These are phyloP conservation scores for Danio rerio DNA, from an alignment of 2,113 vertebrate genomes.

Conservation along the genomic window DNA sequence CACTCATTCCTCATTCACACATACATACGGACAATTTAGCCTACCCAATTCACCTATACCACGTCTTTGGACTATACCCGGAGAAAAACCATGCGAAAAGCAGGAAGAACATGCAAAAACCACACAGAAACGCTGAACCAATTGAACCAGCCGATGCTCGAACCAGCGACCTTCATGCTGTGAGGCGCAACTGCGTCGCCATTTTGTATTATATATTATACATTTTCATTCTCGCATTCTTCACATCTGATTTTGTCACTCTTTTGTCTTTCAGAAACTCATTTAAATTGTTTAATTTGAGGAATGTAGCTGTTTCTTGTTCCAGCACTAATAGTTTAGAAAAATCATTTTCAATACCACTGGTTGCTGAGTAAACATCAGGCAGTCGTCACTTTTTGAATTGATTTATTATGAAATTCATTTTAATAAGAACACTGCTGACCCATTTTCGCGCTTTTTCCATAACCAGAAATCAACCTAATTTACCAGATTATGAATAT, in stretches of 20 bases:
- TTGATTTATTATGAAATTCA: constrained; percentile 77
- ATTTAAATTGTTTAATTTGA: too few species aligned
- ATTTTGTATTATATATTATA: neutral
- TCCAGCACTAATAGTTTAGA: neutral
- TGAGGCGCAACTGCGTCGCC: too few species aligned
- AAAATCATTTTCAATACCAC: neutral
- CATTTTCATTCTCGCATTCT: neutral
- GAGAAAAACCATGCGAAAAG: too few species aligned
- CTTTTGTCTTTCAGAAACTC: neutral
- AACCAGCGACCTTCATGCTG: too few species aligned
- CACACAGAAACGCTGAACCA: too few species aligned
- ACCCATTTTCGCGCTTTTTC: constrained; percentile 30
- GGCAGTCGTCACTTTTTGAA: constrained; percentile 53
- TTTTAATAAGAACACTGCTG: constrained; percentile 60
- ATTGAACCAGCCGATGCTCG: too few species aligned
- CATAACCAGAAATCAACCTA: neutral
- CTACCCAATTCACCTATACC: too few species aligned
- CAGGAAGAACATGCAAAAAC: too few species aligned
- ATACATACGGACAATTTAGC: too few species aligned
- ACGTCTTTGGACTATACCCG: too few species aligned
- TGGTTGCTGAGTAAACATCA: constrained; percentile 26
- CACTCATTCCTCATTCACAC: too few species aligned
- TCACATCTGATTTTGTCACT: neutral
- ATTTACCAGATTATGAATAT: neutral
- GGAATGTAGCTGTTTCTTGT: too few species aligned